A percentile compares a stretch with the other conserved stretches of the same genome.
Evolutionary conservation across 2,797 vertebrate genomes (phyloP).

Genomic region (Parauchenoglanis punctatus): DNA sequence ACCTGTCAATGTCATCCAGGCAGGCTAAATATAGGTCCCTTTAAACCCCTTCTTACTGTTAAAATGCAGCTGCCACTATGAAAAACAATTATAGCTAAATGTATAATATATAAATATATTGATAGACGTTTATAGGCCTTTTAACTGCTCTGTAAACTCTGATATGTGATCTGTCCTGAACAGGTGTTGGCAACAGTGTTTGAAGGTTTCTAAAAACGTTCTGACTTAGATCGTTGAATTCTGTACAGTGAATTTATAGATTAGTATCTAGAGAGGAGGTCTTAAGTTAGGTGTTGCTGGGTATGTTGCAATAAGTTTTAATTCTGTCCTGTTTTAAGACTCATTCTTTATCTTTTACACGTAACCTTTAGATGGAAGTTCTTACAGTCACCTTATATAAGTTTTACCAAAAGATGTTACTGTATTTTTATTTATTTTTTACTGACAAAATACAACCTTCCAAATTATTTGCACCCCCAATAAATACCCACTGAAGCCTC

Average conservation of each 20-base stretch:
- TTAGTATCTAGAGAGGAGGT: background rate
- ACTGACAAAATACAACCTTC: background rate
- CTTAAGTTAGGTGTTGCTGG: background rate
- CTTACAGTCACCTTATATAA: background rate
- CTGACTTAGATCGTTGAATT: conserved; percentile 11
- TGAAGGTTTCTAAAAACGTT: conserved; percentile 37
- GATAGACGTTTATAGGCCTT: conserved; percentile 38
- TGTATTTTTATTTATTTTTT: background rate
- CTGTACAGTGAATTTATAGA: conserved; percentile 36
- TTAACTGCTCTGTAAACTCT: background rate
- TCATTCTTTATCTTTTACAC: background rate
- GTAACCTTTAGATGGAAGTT: background rate
- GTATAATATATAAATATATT: conserved; percentile 54
- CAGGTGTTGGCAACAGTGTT: conserved; percentile 47
- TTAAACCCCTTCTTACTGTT: conserved; percentile 45
- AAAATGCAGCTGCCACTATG: conserved; percentile 59
- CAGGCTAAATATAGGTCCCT: conserved; percentile 68
- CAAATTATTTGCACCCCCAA: background rate
- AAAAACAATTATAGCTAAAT: conserved; percentile 58
- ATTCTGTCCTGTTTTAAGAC: background rate
- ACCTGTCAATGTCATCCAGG: conserved; percentile 61
- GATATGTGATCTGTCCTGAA: conserved; percentile 34
- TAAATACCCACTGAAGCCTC: background rate
- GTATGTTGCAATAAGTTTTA: background rate
- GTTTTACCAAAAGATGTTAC: background rate